These are phyloP conservation scores for Ommatoiulus sabulosus DNA, from an alignment of 2,888 invertebrate species.

Conservation along the genomic window DNA sequence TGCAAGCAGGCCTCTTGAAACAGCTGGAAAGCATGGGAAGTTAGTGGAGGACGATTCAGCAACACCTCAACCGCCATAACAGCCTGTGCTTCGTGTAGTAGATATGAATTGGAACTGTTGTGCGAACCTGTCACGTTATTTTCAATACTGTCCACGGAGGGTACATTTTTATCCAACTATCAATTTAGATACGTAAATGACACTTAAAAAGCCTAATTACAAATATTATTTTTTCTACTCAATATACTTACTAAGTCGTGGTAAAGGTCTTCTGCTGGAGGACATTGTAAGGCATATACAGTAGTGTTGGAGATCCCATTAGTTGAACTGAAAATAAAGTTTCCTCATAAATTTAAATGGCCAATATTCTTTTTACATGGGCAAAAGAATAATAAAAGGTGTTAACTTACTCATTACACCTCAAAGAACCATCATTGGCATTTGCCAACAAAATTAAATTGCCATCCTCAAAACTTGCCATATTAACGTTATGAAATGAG, in stretches of 20 bases:
- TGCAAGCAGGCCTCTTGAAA: conserved; percentile 59
- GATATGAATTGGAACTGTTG: conserved; percentile 76
- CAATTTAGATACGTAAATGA: conserved; percentile 15
- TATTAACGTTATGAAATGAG: conserved; percentile 75
- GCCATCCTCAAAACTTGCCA: conserved; percentile 63
- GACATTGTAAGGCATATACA: conserved; percentile 78
- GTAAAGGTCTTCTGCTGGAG: conserved; percentile 75
- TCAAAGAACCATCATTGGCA: conserved; percentile 59
- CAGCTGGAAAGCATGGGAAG: conserved; percentile 26
- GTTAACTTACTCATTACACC: conserved; percentile 58
- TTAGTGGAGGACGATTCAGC: conserved; percentile 48
- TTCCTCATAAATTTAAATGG: neutral
- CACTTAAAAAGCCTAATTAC: conserved; percentile 1
- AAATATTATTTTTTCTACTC: neutral
- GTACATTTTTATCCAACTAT: conserved; percentile 74
- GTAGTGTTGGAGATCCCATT: conserved; percentile 67
- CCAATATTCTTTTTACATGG: neutral
- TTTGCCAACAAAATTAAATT: conserved; percentile 65
- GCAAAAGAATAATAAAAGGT: neutral
- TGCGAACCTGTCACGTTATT: neutral
- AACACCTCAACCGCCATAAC: conserved; percentile 69
- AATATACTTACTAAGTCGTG: conserved; percentile 73
- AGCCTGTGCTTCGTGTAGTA: conserved; percentile 80
- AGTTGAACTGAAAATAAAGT: conserved; percentile 24
- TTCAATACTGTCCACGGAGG: conserved; percentile 71